phyloP scores from a whole-genome alignment of 2,797 vertebrate species.

The Cetoscarus ocellatus region DNA sequence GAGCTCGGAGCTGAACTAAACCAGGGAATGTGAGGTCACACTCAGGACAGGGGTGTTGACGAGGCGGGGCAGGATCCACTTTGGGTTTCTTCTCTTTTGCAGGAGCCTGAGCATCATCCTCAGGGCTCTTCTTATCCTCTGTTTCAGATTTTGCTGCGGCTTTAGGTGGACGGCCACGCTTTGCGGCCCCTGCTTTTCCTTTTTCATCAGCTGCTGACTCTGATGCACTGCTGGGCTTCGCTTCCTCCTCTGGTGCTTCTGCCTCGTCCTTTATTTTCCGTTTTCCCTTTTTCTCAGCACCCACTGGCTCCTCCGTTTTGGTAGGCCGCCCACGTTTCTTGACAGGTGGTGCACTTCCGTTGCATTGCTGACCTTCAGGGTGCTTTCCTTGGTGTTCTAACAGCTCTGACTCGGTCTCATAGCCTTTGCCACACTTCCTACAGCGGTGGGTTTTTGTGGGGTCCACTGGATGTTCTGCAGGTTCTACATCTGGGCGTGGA shows the following conservation, averaged over 20 bases:
- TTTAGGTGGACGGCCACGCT: constrained; percentile 80
- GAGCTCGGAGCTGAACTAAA: constrained; percentile 77
- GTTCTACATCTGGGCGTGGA: constrained; percentile 76
- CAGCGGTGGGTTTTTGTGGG: constrained; percentile 81
- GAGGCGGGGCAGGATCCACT: constrained; percentile 36
- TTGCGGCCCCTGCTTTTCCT: constrained; percentile 65
- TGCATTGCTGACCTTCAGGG: constrained; percentile 84
- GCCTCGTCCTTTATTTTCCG: constrained; percentile 78
- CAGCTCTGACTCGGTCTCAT: constrained; percentile 82
- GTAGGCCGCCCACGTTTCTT: constrained; percentile 83
- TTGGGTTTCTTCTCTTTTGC: constrained; percentile 77
- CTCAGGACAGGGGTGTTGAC: constrained; percentile 78
- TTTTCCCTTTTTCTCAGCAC: constrained; percentile 82
- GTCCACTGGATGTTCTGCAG: constrained; percentile 73
- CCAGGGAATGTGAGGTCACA: constrained; percentile 79
- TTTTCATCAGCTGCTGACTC: constrained; percentile 71
- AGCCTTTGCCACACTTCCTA: constrained; percentile 83
- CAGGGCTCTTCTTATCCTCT: constrained; percentile 59
- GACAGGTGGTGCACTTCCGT: constrained; percentile 69
- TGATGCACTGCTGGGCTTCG: constrained; percentile 46
- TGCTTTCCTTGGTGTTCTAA: constrained; percentile 85
- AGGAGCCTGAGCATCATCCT: constrained; percentile 53
- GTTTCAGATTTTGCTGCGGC: constrained; percentile 56
- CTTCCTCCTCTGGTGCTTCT: constrained; percentile 59
- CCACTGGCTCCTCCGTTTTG: constrained; percentile 67